Evolutionary conservation across 2,888 invertebrate species (phyloP).

Genomic region (Dryocosmus kuriphilus): DNA sequence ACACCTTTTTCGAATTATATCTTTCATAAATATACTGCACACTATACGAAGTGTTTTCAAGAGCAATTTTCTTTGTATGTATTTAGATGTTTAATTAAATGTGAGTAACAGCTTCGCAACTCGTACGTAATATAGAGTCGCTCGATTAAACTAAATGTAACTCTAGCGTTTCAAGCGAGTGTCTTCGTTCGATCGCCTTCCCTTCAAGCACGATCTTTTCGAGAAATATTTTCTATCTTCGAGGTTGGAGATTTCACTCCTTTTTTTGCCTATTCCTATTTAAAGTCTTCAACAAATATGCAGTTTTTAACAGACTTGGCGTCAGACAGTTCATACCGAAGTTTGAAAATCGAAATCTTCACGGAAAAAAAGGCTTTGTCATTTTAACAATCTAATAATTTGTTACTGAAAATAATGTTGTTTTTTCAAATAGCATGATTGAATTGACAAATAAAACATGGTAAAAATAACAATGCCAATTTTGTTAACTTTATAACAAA

Average conservation of each 20-base stretch:
- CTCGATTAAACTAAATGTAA: conserved; percentile 26
- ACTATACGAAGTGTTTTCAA: not conserved
- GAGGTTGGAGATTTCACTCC: not conserved
- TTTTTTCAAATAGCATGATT: too few species aligned
- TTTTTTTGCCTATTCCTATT: not conserved
- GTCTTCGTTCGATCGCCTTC: not conserved
- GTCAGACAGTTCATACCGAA: not conserved
- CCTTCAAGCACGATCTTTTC: not conserved
- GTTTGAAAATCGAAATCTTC: not conserved
- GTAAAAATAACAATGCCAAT: too few species aligned
- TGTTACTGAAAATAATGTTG: too few species aligned
- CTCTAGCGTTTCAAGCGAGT: conserved; percentile 4
- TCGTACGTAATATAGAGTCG: conserved; percentile 17
- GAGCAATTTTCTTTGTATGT: not conserved
- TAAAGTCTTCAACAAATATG: not conserved
- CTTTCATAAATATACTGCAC: not conserved
- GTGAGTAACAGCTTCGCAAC: not conserved
- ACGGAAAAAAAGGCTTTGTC: too few species aligned
- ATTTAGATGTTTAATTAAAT: conserved; percentile 31
- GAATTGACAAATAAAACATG: too few species aligned
- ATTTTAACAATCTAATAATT: too few species aligned
- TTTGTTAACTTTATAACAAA: too few species aligned
- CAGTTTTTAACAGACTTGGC: not conserved
- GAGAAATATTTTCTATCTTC: not conserved
- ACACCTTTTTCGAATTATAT: not conserved